Evolutionary conservation across 2,797 vertebrate genomes (phyloP), one percentile per base, ranked within the genome.

Genomic region (Clamator glandarius): DNA sequence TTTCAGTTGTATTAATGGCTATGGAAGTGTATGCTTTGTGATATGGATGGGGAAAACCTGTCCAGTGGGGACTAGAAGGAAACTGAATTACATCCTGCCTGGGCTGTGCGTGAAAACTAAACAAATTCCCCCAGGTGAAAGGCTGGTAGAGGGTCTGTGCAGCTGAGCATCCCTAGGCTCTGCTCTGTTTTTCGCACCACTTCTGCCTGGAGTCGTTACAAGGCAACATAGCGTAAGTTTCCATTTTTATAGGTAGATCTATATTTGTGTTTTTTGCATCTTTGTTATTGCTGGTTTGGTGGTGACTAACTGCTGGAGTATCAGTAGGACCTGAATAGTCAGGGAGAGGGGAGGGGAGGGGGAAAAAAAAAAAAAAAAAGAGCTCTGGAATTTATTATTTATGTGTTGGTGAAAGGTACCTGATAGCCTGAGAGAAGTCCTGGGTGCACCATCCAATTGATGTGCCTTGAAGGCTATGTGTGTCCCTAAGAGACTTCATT

Each of bases 21-120:
- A 12, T 1, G 4, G 35, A 77, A 66, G 24, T 18, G 51, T 29
- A 20, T 31, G 51, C 48, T 81, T 68, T 55, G 58, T 31, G 74
- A 84, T 66, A 69, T 0, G 15, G 39, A 79, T 36, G 4, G 6
- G 15, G 10, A 51, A 28, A 74, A 54, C 50, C n/a, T 19, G 16
- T 66, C 91, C 76, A 41, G n/a, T 11, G 73, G 69, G 87, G 70
- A 11, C 31, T 48, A 48, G 55, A 62, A 69, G 66, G 87, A 86
- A 92, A 84, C 42, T 3, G 21, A 92, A 55, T 84, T 66, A 57
- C 74, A 91, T 88, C 94, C 93, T 84, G 94, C 69, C 74, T 67
- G 83, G 66, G 59, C 80, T 73, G 48, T 41, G 76, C 73, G 79
- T 67, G 91, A 61, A 69, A 75, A 84, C 69, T 64, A 69, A 84